Conservation (phyloP, 2,888 invertebrate genomes). For the Cheilosia soror region DNA sequence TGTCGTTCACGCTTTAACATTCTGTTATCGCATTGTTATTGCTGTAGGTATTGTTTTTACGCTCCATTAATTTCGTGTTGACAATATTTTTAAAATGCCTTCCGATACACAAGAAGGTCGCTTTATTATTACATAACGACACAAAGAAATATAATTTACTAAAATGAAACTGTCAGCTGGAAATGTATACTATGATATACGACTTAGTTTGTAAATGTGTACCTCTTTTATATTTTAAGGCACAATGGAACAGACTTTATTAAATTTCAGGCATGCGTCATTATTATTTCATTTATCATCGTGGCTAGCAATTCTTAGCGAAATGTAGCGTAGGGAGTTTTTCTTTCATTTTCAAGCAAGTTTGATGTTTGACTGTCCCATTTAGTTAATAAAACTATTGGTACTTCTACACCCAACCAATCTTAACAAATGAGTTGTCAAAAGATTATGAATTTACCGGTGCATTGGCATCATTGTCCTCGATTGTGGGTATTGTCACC, state of each 20-base stretch:
- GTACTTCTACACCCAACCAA: no score
- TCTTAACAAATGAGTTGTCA: no score
- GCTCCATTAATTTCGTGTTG: constrained; percentile 49
- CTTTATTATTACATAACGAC: constrained; percentile 40
- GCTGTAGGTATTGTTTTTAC: constrained; percentile 40
- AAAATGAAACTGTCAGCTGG: constrained; percentile 47
- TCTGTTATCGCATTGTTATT: constrained; percentile 45
- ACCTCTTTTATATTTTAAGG: constrained; percentile 16
- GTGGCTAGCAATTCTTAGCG: background rate
- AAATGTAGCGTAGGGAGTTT: background rate
- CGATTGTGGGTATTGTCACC: no score
- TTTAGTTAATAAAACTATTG: no score
- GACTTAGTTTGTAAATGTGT: background rate
- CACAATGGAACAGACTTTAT: background rate
- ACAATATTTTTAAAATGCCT: constrained; percentile 43
- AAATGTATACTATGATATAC: constrained; percentile 25
- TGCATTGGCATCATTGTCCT: no score
- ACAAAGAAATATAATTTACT: constrained; percentile 39
- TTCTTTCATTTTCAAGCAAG: no score
- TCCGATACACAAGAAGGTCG: constrained; percentile 19
- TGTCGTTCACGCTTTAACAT: constrained; percentile 5
- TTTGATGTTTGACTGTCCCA: no score
- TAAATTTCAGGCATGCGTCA: constrained; percentile 2
- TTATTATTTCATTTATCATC: constrained; percentile 15
- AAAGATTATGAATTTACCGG: no score